phyloP scores from a whole-genome alignment of 2,797 vertebrate species.

The Zenarchopterus dispar region DNA sequence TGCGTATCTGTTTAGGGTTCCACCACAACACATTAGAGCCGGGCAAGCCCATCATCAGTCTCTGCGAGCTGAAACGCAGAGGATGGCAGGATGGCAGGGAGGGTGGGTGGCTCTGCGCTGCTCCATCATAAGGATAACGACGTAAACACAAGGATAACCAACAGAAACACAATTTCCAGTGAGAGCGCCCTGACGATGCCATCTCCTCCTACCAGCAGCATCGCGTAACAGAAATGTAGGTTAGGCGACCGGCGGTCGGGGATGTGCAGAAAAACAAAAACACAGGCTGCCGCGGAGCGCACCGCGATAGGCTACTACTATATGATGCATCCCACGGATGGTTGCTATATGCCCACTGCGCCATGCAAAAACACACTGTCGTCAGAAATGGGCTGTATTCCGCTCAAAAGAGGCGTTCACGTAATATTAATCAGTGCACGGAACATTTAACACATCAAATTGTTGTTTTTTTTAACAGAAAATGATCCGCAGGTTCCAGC shows the following conservation, averaged over 20 bases:
- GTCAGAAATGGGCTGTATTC: slow-evolving; percentile 36
- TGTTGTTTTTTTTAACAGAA: neutral
- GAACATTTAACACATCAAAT: slow-evolving; percentile 19
- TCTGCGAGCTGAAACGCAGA: slow-evolving; percentile 25
- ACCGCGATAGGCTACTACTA: slow-evolving; percentile 74
- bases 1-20: slow-evolving; percentile 35
- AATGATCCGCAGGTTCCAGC: slow-evolving; percentile 25
- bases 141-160: slow-evolving; percentile 75
- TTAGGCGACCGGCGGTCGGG: slow-evolving; percentile 77
- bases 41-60: slow-evolving; percentile 63
- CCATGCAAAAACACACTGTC: slow-evolving; percentile 70
- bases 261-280: slow-evolving; percentile 83
- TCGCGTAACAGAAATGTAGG: slow-evolving; percentile 79
- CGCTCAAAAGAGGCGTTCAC: slow-evolving; percentile 6
- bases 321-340: slow-evolving; percentile 77
- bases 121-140: slow-evolving; percentile 62
- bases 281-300: slow-evolving; percentile 75
- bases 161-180: slow-evolving; percentile 62
- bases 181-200: slow-evolving; percentile 65
- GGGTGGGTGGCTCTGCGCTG: slow-evolving; percentile 18
- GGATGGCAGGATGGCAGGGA: slow-evolving; percentile 29
- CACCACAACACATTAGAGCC: slow-evolving; percentile 44
- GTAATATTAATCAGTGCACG: neutral
- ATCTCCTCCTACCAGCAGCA: slow-evolving; percentile 70
- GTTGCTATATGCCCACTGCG: slow-evolving; percentile 82